These are phyloP conservation scores for Scytalopus superciliaris DNA, from an alignment of 2,113 vertebrate genomes.

Conservation along the genomic window DNA sequence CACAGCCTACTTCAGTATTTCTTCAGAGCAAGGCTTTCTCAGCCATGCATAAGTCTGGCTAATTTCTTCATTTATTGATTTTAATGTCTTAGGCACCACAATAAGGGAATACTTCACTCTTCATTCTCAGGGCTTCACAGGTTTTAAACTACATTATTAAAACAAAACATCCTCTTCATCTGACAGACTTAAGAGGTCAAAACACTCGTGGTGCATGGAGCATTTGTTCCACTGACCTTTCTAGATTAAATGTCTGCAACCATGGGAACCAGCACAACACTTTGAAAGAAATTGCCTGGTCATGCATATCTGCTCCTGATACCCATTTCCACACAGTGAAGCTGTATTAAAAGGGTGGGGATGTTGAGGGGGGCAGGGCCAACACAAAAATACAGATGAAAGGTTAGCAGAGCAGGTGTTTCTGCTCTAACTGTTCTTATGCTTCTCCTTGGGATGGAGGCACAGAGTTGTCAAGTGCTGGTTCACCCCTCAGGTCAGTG, in stretches of 20 bases:
- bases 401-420: not conserved
- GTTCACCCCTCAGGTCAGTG: not conserved
- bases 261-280: not conserved
- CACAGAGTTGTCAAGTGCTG: not conserved
- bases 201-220: not conserved
- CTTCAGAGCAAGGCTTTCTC: not conserved
- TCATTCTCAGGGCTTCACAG: not conserved
- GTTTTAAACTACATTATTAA: not conserved
- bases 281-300: not conserved
- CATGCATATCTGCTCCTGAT: not conserved
- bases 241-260: constrained; percentile 7
- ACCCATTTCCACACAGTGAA: not conserved
- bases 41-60: not conserved
- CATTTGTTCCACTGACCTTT: constrained; percentile 46
- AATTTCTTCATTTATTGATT: constrained; percentile 5
- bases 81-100: no score
- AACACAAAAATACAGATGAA: not conserved
- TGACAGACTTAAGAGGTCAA: not conserved
- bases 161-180: not conserved
- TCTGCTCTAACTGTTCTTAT: not conserved
- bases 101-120: no score
- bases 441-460: not conserved
- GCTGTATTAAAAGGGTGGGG: not conserved
- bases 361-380: not conserved
- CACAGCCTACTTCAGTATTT: not conserved